Percentiles rank a stretch among this genome's conserved stretches.
Conservation (phyloP, 64 coral and sea anemone species). For the Dendronephthya gigantea region DNA sequence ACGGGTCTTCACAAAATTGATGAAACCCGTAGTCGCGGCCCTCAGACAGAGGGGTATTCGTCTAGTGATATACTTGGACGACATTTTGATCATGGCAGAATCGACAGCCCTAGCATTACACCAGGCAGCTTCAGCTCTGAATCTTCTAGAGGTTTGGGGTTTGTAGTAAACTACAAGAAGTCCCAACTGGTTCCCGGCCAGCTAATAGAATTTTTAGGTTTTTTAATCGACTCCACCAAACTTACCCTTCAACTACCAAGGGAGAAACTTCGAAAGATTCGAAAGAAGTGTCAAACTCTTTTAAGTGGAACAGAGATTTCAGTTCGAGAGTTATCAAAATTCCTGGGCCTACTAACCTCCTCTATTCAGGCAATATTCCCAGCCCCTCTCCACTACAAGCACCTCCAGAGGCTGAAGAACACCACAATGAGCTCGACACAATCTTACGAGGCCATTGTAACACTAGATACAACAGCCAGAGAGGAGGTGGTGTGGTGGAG, state of each 20-base stretch:
- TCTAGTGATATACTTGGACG: neutral
- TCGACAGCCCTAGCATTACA: neutral
- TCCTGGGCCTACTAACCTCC: neutral
- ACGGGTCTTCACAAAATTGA: neutral
- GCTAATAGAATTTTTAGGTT: neutral
- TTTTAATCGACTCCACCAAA: neutral
- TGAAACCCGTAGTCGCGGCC: neutral
- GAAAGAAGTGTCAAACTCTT: neutral
- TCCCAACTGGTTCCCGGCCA: neutral
- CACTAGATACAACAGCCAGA: conserved; percentile 1
- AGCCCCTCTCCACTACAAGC: neutral
- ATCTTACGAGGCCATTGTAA: neutral
- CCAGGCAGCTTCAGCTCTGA: neutral
- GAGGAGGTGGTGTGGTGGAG: conserved; percentile 22
- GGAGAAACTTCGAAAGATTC: neutral
- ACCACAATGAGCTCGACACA: neutral
- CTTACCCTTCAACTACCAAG: neutral
- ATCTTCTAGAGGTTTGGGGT: neutral
- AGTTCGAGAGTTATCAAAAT: conserved; percentile 3
- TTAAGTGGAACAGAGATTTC: neutral
- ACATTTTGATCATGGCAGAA: neutral
- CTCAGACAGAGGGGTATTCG: neutral
- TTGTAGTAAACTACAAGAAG: too few species aligned
- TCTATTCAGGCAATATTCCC: neutral
- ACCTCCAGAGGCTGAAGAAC: neutral